Base-by-base conservation (phyloP, 1,140 invertebrate species). In the Scaptomyza pallida region DNA sequence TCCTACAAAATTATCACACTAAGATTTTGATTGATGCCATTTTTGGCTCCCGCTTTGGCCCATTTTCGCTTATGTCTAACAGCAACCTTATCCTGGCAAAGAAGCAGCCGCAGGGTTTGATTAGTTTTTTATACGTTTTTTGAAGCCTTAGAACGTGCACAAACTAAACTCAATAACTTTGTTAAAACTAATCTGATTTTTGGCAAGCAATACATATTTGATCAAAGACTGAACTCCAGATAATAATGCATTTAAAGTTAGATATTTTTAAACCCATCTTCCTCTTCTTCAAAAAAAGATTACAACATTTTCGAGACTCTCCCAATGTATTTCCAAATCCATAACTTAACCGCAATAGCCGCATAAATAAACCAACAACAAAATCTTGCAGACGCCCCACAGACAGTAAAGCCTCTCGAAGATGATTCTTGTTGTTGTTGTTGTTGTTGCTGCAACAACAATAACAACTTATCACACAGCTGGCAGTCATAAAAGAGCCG, bases 21-120 rank as follows among this genome's bases (percentile, higher is more conserved):
- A 77, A 86, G 77, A 75, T 81, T 85, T 85, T 85, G 81, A 85
- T 85, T 86, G 81, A 85, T 85, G 81, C 77, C 81, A 77, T 75
- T 81, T 80, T 65, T 60, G 45, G 56, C 59, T 50, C 71, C 75
- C 59, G 65, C 45, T 59, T 44, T 15, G 26, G 5, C n/a, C 17
- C 12, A 45, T 33, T 54, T 67, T 15, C 21, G 44, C 63, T 72
- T 62, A 44, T 77, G 64, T 65, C 69, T 70, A 59, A 63, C 43
- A 60, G 57, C 57, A 56, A 15, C 6, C 23, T n/a, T n/a, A n/a
- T n/a, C 10, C 13, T 19, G n/a, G n/a, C 72, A 40, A 48, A 75
- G 68, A 72, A 26, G 23, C 6, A 26, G 73, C 80, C 77, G 69
- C 47, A 54, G 64, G 69, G 61, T 62, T 85, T 74, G 81, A 81